Conservation (phyloP, 1,140 invertebrate species). For the Cydia pomonella region DNA sequence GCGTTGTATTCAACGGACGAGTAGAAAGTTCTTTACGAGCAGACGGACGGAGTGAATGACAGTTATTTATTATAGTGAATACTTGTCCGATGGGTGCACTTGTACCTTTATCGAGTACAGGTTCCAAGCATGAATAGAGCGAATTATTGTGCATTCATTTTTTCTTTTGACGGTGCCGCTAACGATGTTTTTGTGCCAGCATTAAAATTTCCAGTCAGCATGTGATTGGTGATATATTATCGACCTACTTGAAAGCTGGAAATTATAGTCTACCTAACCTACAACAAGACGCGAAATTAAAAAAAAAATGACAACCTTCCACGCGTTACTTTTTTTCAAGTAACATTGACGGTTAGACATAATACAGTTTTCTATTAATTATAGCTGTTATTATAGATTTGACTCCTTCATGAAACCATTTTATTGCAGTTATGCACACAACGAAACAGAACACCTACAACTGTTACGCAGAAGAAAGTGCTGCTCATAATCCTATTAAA, state of each 20-base stretch:
- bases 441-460: conserved; percentile 18
- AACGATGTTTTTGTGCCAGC: conserved; percentile 18
- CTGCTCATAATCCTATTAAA: conserved; percentile 24
- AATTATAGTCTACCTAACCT: too few species aligned
- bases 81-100: conserved; percentile 39
- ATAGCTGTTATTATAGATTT: not conserved
- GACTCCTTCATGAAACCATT: not conserved
- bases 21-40: conserved; percentile 59
- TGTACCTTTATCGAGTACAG: conserved; percentile 33
- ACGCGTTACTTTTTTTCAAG: too few species aligned
- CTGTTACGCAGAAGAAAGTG: conserved; percentile 29
- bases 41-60: conserved; percentile 51
- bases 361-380: too few species aligned
- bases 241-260: too few species aligned
- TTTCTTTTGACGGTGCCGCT: conserved; percentile 30
- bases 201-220: not conserved
- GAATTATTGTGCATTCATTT: conserved; percentile 25
- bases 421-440: conserved; percentile 21
- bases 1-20: conserved; percentile 37
- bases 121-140: conserved; percentile 30
- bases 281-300: too few species aligned
- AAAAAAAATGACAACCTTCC: too few species aligned
- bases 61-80: conserved; percentile 59
- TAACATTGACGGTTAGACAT: not conserved
- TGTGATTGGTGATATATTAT: not conserved